Conservation (phyloP, 2,888 invertebrate genomes). For the Rhodophaea formosa region DNA sequence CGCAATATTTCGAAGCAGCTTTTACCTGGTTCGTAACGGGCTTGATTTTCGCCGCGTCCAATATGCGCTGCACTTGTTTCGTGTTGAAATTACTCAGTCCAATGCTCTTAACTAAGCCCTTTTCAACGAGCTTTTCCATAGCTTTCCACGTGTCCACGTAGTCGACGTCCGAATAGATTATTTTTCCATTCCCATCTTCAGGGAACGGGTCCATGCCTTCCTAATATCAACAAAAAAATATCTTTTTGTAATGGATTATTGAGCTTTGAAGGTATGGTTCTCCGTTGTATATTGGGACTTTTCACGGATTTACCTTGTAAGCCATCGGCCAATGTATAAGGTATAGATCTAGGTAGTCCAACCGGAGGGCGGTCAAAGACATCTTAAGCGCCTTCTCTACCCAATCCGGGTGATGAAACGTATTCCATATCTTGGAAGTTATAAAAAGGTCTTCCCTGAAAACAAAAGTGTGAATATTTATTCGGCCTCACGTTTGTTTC, state of each 20-base stretch:
- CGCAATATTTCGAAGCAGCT: no score
- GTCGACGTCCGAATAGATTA: conserved; percentile 82
- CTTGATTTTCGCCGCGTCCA: conserved; percentile 78
- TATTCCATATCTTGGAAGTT: conserved; percentile 88
- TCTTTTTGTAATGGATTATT: conserved; percentile 1
- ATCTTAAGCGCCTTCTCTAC: conserved; percentile 84
- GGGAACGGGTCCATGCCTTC: conserved; percentile 83
- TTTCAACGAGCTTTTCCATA: conserved; percentile 84
- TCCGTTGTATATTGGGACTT: conserved; percentile 22
- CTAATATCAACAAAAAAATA: conserved; percentile 44
- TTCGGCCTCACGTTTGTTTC: not conserved
- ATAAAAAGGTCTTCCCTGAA: conserved; percentile 82
- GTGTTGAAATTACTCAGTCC: conserved; percentile 88
- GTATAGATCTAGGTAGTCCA: conserved; percentile 90
- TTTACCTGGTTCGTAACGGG: conserved; percentile 82
- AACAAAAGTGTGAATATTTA: conserved; percentile 17
- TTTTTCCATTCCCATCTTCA: conserved; percentile 76
- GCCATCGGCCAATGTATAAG: conserved; percentile 94
- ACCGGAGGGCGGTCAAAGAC: conserved; percentile 84
- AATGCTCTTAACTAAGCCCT: conserved; percentile 84
- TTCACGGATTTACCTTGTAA: conserved; percentile 79
- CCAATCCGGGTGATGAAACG: conserved; percentile 78
- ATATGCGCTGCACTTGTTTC: conserved; percentile 83
- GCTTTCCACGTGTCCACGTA: conserved; percentile 85
- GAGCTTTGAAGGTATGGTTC: not conserved